Evolutionary conservation across 2,888 invertebrate species (phyloP).

Genomic region (Pterostichus niger): DNA sequence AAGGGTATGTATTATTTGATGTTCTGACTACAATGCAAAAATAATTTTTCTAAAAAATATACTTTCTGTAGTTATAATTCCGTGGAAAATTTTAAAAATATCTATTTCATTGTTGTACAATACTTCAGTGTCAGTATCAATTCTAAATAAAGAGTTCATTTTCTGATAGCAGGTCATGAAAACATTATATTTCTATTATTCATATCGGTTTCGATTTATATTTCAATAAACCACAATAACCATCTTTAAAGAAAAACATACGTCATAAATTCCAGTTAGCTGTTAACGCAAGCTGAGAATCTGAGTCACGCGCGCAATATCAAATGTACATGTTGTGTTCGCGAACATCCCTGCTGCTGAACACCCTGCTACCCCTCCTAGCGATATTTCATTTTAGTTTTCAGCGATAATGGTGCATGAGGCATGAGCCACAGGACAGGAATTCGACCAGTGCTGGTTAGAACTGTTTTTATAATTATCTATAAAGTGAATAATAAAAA

Average conservation of each 20-base stretch:
- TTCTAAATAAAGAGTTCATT: too few relatives aligned
- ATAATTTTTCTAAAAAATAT: too few relatives aligned
- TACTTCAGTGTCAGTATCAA: too few relatives aligned
- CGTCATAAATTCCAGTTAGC: constrained; percentile 42
- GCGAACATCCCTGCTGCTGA: not conserved
- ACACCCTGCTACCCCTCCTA: not conserved
- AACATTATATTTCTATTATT: not conserved
- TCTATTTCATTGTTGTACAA: too few relatives aligned
- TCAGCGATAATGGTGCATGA: constrained; percentile 10
- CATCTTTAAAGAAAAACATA: constrained; percentile 9
- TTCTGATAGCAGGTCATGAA: too few relatives aligned
- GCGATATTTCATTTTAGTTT: constrained; percentile 4
- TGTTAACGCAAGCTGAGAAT: not conserved
- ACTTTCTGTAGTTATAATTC: too few relatives aligned
- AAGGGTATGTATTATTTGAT: too few relatives aligned
- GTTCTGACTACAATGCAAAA: too few relatives aligned
- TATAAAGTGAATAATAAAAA: too few relatives aligned
- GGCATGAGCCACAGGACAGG: not conserved
- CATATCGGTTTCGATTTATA: constrained; percentile 21
- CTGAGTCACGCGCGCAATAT: constrained; percentile 15
- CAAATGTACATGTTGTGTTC: not conserved
- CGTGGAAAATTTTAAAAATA: too few relatives aligned
- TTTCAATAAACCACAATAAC: not conserved
- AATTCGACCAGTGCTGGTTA: constrained; percentile 9
- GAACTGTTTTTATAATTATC: too few relatives aligned